These are phyloP conservation scores for Anguilla rostrata DNA, from an alignment of 2,113 vertebrate genomes.

Conservation along the genomic window DNA sequence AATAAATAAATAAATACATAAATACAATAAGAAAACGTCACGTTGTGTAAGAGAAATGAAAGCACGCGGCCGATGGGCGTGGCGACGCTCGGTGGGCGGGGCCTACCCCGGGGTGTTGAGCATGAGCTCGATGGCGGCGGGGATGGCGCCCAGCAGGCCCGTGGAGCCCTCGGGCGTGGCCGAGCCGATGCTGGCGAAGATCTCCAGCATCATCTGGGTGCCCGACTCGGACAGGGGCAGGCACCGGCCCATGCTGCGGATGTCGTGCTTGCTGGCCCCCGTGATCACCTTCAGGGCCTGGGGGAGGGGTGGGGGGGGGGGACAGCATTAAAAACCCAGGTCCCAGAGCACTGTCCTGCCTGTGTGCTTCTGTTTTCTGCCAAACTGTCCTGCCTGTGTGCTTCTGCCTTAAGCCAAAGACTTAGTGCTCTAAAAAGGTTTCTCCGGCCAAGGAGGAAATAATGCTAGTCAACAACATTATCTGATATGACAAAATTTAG, in stretches of 20 bases:
- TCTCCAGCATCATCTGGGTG: constrained; percentile 86
- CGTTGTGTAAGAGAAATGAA: too few relatives aligned
- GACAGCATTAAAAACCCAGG: neutral
- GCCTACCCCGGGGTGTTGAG: constrained; percentile 76
- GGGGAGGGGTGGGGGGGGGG: neutral
- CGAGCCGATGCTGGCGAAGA: constrained; percentile 93
- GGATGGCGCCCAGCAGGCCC: constrained; percentile 77
- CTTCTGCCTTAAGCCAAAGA: neutral
- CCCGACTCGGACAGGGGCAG: constrained; percentile 73
- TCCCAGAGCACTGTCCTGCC: too few relatives aligned
- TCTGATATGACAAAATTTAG: too few relatives aligned
- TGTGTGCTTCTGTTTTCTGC: too few relatives aligned
- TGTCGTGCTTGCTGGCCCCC: constrained; percentile 76
- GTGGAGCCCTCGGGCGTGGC: constrained; percentile 76
- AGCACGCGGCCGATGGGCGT: too few relatives aligned
- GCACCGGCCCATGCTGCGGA: constrained; percentile 55
- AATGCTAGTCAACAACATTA: neutral
- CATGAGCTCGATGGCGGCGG: constrained; percentile 81
- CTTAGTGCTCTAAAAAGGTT: too few relatives aligned
- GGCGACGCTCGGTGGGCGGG: neutral
- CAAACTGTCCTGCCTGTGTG: too few relatives aligned
- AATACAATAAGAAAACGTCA: too few relatives aligned
- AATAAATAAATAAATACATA: neutral
- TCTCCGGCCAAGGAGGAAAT: neutral
- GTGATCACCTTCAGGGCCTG: constrained; percentile 89